Conservation (phyloP, 2,888 invertebrate species). For the Pegoplata infirma region DNA sequence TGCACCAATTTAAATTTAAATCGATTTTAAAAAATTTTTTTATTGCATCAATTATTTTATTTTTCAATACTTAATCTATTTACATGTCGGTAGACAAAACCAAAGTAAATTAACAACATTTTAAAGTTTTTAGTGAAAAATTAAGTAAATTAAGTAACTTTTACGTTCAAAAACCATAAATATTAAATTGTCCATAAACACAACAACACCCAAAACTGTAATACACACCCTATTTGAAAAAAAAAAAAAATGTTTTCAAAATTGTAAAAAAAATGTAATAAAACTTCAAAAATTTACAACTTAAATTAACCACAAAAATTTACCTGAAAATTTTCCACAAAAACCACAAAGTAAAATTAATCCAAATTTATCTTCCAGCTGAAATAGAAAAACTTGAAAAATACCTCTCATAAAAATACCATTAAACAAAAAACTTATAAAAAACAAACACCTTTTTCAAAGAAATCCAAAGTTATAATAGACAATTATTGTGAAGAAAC, state of each 20-base stretch:
- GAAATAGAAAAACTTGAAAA: background rate
- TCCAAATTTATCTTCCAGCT: background rate
- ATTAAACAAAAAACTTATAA: background rate
- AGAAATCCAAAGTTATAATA: background rate
- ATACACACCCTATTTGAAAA: conserved; percentile 27
- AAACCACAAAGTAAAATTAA: conserved; percentile 2
- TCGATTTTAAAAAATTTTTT: too few relatives aligned
- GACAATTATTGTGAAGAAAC: too few relatives aligned
- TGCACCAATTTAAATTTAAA: too few relatives aligned
- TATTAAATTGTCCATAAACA: background rate
- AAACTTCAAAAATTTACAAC: background rate
- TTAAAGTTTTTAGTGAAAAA: background rate
- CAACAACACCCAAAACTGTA: background rate
- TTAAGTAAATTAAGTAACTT: background rate
- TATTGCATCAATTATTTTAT: too few relatives aligned
- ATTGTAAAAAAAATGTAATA: too few relatives aligned
- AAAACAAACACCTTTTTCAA: background rate
- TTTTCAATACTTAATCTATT: too few relatives aligned
- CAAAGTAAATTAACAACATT: too few relatives aligned
- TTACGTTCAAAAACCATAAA: too few relatives aligned
- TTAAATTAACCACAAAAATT: conserved; percentile 47
- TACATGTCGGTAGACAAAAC: too few relatives aligned
- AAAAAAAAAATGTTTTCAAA: too few relatives aligned
- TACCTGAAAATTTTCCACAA: conserved; percentile 7
- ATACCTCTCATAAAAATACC: too few relatives aligned